These are phyloP conservation scores for Marronus borbonicus DNA, from an alignment of 2,888 invertebrate species.

Conservation along the genomic window DNA sequence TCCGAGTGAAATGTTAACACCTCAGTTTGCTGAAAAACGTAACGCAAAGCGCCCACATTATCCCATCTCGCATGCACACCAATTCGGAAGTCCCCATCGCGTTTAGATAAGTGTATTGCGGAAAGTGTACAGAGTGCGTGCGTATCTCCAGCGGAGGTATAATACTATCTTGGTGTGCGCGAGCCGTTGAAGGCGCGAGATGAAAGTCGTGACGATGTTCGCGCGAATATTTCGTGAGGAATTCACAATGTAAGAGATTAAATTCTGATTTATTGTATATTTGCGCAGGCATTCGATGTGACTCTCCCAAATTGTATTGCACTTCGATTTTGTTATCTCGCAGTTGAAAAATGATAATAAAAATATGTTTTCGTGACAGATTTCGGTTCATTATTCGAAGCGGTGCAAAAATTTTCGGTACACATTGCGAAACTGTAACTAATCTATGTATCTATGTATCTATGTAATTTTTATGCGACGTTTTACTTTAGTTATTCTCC, in stretches of 20 bases:
- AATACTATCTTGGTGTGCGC: conserved; percentile 3
- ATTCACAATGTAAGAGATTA: conserved; percentile 35
- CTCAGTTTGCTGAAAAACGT: conserved; percentile 44
- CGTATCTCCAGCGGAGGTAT: not conserved
- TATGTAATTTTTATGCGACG: too few relatives aligned
- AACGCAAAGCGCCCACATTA: conserved; percentile 17
- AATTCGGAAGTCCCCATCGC: not conserved
- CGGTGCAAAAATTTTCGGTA: too few relatives aligned
- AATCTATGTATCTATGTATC: too few relatives aligned
- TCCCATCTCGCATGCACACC: conserved; percentile 1
- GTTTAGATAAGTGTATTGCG: conserved; percentile 18
- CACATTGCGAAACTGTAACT: too few relatives aligned
- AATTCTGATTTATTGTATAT: not conserved
- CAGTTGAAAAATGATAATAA: too few relatives aligned
- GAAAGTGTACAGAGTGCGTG: not conserved
- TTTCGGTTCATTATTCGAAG: too few relatives aligned
- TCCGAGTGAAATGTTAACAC: conserved; percentile 37
- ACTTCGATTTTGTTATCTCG: too few relatives aligned
- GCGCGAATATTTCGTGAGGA: conserved; percentile 28
- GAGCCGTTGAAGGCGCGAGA: not conserved
- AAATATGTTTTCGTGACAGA: too few relatives aligned
- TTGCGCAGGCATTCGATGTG: not conserved
- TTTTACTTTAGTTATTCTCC: too few relatives aligned
- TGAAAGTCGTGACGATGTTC: conserved; percentile 10
- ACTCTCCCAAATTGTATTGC: too few relatives aligned